phyloP scores from a whole-genome alignment of 2,888 invertebrate genomes.

The Cremastinae sp. region DNA sequence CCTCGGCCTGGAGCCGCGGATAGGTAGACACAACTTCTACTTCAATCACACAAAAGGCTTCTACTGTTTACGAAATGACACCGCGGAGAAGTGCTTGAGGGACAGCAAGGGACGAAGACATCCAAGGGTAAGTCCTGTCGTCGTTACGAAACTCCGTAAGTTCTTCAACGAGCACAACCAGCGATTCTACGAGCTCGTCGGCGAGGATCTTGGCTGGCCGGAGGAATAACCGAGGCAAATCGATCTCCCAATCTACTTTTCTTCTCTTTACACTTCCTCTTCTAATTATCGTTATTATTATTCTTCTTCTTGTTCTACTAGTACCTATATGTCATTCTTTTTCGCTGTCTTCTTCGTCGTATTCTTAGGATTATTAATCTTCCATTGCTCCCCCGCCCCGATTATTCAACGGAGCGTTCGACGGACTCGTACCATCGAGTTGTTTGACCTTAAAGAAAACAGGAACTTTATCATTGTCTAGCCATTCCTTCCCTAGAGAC shows the following conservation, averaged over 20 bases:
- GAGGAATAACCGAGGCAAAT: conserved; percentile 84
- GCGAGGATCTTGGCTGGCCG: conserved; percentile 96
- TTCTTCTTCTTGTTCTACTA: conserved; percentile 43
- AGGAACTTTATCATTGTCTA: neutral
- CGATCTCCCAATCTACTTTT: neutral
- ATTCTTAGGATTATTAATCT: conserved; percentile 57
- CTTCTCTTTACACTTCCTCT: conserved; percentile 34
- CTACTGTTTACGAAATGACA: conserved; percentile 93
- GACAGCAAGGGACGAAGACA: conserved; percentile 92
- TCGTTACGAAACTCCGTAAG: conserved; percentile 89
- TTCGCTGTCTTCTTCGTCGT: conserved; percentile 48
- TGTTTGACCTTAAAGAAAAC: neutral
- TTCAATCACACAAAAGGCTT: conserved; percentile 98
- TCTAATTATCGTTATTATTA: conserved; percentile 32
- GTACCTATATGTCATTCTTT: conserved; percentile 37
- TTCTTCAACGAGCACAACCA: conserved; percentile 96
- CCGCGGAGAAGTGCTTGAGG: conserved; percentile 91
- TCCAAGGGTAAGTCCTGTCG: conserved; percentile 90
- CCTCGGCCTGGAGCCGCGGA: conserved; percentile 86
- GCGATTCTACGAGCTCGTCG: conserved; percentile 95
- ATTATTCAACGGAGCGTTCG: conserved; percentile 43
- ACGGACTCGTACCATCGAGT: neutral
- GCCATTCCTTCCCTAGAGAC: neutral
- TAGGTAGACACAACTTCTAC: conserved; percentile 94
- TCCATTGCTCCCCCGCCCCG: conserved; percentile 37